A percentile compares a stretch with the other conserved stretches of the same genome.
Conservation (phyloP, 2,113 vertebrate species). For the Aspiorhynchus laticeps region DNA sequence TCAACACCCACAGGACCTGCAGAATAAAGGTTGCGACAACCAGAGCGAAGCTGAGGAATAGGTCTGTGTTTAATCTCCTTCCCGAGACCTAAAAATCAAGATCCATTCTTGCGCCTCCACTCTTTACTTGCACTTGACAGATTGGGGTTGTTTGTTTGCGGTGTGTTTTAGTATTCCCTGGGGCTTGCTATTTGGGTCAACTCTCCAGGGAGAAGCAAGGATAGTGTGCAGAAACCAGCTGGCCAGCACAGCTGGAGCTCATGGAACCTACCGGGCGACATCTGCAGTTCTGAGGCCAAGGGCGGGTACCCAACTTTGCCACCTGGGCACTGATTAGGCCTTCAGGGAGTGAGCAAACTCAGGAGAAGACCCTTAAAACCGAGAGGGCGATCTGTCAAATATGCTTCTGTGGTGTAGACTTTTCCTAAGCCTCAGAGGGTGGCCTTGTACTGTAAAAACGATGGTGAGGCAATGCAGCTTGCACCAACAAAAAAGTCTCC, state of each 20-base stretch:
- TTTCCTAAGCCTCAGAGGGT: background rate
- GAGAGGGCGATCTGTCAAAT: background rate
- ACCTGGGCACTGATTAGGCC: constrained; percentile 51
- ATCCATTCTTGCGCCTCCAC: background rate
- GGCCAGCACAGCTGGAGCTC: constrained; percentile 56
- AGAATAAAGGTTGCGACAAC: too few relatives aligned
- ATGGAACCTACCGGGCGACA: constrained; percentile 42
- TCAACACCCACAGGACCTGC: background rate
- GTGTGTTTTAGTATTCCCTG: constrained; percentile 17
- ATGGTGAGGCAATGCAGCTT: background rate
- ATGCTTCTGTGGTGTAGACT: background rate
- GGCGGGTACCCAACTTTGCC: constrained; percentile 47
- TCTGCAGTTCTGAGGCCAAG: constrained; percentile 42
- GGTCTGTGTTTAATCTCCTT: background rate
- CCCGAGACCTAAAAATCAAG: constrained; percentile 1
- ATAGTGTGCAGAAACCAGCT: constrained; percentile 44
- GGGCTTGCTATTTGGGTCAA: constrained; percentile 48
- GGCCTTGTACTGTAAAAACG: background rate
- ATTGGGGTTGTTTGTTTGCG: constrained; percentile 50
- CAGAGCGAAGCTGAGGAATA: background rate
- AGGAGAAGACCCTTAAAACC: background rate
- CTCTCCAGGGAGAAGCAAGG: constrained; percentile 34
- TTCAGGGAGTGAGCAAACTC: constrained; percentile 14
- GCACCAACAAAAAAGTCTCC: background rate
- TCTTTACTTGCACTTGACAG: constrained; percentile 48